Percentiles rank a stretch among this genome's conserved stretches.
These are phyloP conservation scores for Luscinia megarhynchos DNA, from an alignment of 2,797 vertebrate species.

Conservation along the genomic window DNA sequence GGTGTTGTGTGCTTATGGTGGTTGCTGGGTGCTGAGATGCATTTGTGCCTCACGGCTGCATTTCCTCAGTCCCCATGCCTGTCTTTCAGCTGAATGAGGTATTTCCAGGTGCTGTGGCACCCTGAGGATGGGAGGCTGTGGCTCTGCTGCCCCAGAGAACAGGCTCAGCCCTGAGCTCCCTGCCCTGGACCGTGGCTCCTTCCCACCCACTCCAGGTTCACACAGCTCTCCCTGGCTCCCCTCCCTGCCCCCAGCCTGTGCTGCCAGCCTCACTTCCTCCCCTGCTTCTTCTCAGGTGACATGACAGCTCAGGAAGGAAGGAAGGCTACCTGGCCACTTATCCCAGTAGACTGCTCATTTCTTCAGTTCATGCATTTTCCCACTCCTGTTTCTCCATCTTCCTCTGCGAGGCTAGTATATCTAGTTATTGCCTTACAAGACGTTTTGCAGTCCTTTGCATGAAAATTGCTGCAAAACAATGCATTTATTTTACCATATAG, in stretches of 20 bases:
- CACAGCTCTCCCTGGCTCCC: background rate
- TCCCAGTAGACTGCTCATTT: background rate
- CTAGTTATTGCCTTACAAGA: background rate
- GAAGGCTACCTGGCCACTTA: background rate
- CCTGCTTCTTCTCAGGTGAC: background rate
- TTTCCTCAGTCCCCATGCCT: background rate
- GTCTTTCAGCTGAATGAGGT: background rate
- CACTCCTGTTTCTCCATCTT: background rate
- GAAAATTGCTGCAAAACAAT: background rate
- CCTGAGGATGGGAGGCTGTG: background rate
- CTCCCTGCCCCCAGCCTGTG: background rate
- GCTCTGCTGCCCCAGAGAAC: background rate
- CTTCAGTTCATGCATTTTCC: background rate
- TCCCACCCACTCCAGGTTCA: background rate
- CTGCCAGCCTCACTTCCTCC: background rate
- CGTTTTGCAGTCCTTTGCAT: background rate
- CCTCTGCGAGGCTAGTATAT: background rate
- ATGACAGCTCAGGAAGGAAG: background rate
- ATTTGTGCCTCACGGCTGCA: background rate
- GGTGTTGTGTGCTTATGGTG: background rate
- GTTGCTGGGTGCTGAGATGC: background rate
- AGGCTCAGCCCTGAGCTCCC: background rate
- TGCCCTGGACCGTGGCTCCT: background rate
- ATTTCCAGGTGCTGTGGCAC: background rate
- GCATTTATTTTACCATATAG: background rate